Evolutionary conservation across 2,888 invertebrate species (phyloP), one percentile per base, ranked within the genome.

Genomic region (Periphyllus acericola): DNA sequence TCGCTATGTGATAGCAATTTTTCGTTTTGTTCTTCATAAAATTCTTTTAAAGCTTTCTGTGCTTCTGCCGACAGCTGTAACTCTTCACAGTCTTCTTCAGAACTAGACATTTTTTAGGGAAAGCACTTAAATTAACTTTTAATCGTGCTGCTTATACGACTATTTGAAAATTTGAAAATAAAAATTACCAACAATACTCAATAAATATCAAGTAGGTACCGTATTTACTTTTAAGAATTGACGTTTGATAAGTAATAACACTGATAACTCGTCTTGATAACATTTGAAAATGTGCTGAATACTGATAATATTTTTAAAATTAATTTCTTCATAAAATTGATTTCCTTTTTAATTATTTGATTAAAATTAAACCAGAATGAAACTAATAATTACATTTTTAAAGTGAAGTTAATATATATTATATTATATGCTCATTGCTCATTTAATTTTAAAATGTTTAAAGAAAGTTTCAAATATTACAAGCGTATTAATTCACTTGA

Each of bases 401-500:
- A 32, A 71, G n/a, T 17, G 0, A 71, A 71, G 9, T 32, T 71
- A 11, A 32, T 71, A 14, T 9, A 3, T 68, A 29, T n/a, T n/a
- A n/a, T n/a, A n/a, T n/a, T n/a, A n/a, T n/a, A n/a, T n/a, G n/a
- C n/a, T n/a, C n/a, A n/a, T n/a, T 14, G 29, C 29, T 71, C 14
- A 68, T 83, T 83, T 55, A 9, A 0, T 75, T 60, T 36, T 36
- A 83, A 89, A 86, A 93, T 93, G 93, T 96, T 96, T 91, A 95
- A 94, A 92, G 93, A 94, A 89, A 92, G 92, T 89, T 97, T 97
- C 91, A 97, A 97, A 91, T 95, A 95, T 92, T 97, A 95, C 90
- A 19, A 94, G 94, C 71, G 21, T 66, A n/a, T 87, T 21, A 81
- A 81, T 72, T 55, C 55, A 32, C 25, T 60, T n/a, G 80, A 60